These are phyloP conservation scores for Nansenia antarctica DNA, from an alignment of 2,113 vertebrate genomes.

Conservation along the genomic window DNA sequence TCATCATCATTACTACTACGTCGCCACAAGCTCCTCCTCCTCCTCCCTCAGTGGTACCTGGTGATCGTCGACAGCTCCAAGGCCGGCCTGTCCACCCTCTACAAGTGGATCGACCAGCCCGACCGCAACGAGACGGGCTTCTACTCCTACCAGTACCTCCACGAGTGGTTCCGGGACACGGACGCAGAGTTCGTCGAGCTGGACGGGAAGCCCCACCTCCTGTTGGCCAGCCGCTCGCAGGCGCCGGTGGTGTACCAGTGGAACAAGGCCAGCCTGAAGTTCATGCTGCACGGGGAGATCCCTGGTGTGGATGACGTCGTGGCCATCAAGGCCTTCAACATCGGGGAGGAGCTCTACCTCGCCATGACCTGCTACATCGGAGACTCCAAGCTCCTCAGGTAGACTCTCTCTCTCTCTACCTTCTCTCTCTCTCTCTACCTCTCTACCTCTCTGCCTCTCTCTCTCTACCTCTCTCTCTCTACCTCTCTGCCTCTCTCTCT, in stretches of 20 bases:
- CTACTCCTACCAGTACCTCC: conserved; percentile 92
- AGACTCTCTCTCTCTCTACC: too few species aligned
- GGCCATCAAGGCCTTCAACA: conserved; percentile 88
- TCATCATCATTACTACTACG: too few species aligned
- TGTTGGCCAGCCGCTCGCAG: conserved; percentile 93
- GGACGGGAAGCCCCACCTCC: conserved; percentile 87
- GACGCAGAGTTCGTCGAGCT: conserved; percentile 90
- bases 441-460: too few species aligned
- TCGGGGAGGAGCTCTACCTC: conserved; percentile 83
- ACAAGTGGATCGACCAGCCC: conserved; percentile 83
- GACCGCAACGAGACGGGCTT: conserved; percentile 88
- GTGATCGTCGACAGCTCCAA: conserved; percentile 97
- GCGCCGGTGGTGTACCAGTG: conserved; percentile 91
- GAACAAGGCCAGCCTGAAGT: conserved; percentile 91
- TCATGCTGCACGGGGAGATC: conserved; percentile 86
- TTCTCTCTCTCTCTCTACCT: too few species aligned
- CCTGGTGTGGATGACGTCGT: conserved; percentile 90
- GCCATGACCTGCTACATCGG: conserved; percentile 94
- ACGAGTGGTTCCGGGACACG: conserved; percentile 96
- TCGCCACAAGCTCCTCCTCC: too few species aligned
- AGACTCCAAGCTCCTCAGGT: conserved; percentile 93
- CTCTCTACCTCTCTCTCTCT: too few species aligned
- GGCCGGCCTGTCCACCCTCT: conserved; percentile 91
- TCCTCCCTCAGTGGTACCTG: conserved; percentile 91
- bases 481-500: too few species aligned